Base-by-base conservation (phyloP, 2,113 vertebrate species). In the Beaufortia kweichowensis region DNA sequence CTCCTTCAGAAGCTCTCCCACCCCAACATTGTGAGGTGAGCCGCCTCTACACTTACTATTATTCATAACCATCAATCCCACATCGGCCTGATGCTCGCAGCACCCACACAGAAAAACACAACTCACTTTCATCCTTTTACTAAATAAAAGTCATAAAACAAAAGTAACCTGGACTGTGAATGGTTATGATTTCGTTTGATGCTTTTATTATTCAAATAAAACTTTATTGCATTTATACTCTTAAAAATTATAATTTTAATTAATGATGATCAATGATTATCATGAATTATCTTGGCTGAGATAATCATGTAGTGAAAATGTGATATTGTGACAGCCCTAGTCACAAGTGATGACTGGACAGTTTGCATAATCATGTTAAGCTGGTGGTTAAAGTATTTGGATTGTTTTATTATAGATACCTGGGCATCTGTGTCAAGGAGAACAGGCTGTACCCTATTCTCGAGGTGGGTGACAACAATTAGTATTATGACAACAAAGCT, bases 381-480 rank as follows among this genome's bases (percentile, higher is more conserved):
- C 23, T 6, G 59, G 57, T 21, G 50, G 50, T 64, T 57, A 57
- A 43, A 63, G 14, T 43, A 1, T 50, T 41, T 68, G 23, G 55
- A 6, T 46, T 55, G 57, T 7, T 56, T 69, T 57, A 50, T 82
- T 69, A 33, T 83, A 93, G 92, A 79, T 93, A 93, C 73, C 91
- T 93, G 11, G 92, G 92, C 41, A 90, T 93, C 81, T 93, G 92
- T 0, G 86, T 93, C 66, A 90, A 89, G 71, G 90, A 91, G 21
- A 88, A 93, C 68, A 92, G 92, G 81, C 83, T 93, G 7, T 91
- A 93, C 66, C 92, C 92, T 0, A 87, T 93, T 41, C 83, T 93
- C 56, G 92, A 93, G 91, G 92, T 93, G 89, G 83, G 80, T 57
- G 46, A 48, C 2, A 43, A 59, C 8, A 65, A 77, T 33, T 62